Percentiles rank a stretch among this genome's conserved stretches.
Conservation (phyloP, 1,140 invertebrate genomes). For the Camponotus floridanus region DNA sequence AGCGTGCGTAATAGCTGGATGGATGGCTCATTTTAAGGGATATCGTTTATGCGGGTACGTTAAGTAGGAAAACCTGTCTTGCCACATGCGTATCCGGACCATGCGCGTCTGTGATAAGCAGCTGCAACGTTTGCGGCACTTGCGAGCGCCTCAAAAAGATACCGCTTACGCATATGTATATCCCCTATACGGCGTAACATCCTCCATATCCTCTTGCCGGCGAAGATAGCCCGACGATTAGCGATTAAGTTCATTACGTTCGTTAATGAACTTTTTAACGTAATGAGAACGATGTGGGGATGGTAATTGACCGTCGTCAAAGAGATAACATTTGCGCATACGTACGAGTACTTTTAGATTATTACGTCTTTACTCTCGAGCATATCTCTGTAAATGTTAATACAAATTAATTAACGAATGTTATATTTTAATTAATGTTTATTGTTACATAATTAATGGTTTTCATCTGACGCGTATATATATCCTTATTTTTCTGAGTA, state of each 20-base stretch:
- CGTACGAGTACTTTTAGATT: constrained; percentile 2
- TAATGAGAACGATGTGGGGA: constrained; percentile 53
- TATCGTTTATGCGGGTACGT: constrained; percentile 73
- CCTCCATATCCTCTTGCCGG: constrained; percentile 23
- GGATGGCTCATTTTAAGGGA: constrained; percentile 44
- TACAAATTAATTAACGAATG: constrained; percentile 20
- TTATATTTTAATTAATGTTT: constrained; percentile 26
- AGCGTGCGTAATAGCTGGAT: constrained; percentile 24
- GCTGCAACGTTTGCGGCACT: constrained; percentile 32
- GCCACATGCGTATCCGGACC: constrained; percentile 57
- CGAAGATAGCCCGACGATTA: constrained; percentile 65
- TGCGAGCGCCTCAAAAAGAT: constrained; percentile 44
- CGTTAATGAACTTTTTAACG: constrained; percentile 61
- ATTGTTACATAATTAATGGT: background rate
- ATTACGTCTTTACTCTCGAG: background rate
- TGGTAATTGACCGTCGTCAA: constrained; percentile 55
- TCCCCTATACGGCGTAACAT: constrained; percentile 12
- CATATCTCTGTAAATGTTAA: background rate
- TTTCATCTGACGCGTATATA: constrained; percentile 1
- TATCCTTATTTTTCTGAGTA: background rate
- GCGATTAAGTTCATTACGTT: constrained; percentile 69
- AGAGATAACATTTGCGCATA: constrained; percentile 56
- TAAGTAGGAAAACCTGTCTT: constrained; percentile 70
- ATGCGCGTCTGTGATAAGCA: constrained; percentile 62
- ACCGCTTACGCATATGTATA: constrained; percentile 24